A percentile compares a stretch with the other conserved stretches of the same genome.
Evolutionary conservation across 2,797 vertebrate genomes (phyloP).

Genomic region (Scyliorhinus canicula): DNA sequence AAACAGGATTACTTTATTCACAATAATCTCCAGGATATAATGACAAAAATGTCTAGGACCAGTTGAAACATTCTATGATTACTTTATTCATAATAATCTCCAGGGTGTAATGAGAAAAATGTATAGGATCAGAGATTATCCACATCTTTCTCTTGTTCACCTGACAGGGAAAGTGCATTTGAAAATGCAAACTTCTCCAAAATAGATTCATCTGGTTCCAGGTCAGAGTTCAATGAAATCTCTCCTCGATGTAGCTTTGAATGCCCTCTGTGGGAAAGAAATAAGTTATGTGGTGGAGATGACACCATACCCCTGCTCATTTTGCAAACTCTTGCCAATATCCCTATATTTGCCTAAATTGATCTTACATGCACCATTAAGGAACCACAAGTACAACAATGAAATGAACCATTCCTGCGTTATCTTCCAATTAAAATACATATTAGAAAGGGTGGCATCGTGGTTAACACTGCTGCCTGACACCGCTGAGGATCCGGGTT

Average conservation of each 20-base stretch:
- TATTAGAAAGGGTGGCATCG: too few species aligned
- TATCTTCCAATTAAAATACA: background rate
- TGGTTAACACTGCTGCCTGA: too few species aligned
- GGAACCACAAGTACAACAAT: background rate
- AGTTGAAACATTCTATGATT: too few species aligned
- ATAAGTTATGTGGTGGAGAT: slow-evolving; percentile 26
- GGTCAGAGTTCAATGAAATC: slow-evolving; percentile 71
- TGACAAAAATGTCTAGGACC: background rate
- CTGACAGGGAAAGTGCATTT: slow-evolving; percentile 89
- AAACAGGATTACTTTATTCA: background rate
- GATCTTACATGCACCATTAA: background rate
- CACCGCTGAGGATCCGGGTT: too few species aligned
- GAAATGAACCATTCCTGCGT: background rate
- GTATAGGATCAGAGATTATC: background rate
- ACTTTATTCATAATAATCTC: background rate
- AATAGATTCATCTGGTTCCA: slow-evolving; percentile 68
- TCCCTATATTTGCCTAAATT: background rate
- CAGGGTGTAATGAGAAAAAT: background rate
- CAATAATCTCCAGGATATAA: background rate
- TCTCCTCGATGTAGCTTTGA: slow-evolving; percentile 84
- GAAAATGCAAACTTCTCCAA: slow-evolving; percentile 97
- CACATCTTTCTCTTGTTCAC: slow-evolving; percentile 54
- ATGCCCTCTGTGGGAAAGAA: slow-evolving; percentile 63
- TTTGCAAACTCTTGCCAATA: background rate
- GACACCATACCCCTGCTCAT: background rate